These are phyloP conservation scores for Hepsetus odoe DNA, from an alignment of 2,113 vertebrate genomes.

Conservation along the genomic window DNA sequence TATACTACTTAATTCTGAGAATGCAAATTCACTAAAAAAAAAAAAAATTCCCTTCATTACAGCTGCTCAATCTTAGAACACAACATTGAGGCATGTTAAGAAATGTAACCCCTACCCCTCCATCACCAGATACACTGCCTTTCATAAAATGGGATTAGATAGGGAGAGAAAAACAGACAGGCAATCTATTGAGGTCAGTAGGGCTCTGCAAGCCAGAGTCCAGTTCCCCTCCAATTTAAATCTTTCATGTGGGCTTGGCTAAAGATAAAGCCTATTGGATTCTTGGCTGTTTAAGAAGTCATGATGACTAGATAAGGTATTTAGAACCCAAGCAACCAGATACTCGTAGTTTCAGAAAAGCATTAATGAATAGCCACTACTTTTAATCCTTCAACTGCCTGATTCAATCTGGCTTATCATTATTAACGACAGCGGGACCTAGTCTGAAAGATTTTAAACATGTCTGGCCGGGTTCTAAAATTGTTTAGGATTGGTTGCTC, in stretches of 20 bases:
- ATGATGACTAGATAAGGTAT: background rate
- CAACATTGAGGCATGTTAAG: background rate
- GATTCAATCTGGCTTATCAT: background rate
- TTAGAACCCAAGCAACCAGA: background rate
- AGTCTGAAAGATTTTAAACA: background rate
- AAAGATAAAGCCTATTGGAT: background rate
- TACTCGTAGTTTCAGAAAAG: background rate
- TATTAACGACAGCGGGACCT: background rate
- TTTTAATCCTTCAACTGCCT: background rate
- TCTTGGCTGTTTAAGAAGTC: constrained; percentile 16
- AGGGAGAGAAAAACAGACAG: constrained; percentile 29
- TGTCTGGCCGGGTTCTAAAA: background rate
- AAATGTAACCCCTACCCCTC: constrained; percentile 29
- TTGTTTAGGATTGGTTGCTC: background rate
- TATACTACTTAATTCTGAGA: too few species aligned
- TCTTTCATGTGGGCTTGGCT: background rate
- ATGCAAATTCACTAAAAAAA: too few species aligned
- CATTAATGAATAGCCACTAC: background rate
- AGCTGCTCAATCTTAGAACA: background rate
- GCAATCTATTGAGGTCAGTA: background rate
- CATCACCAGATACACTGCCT: constrained; percentile 47
- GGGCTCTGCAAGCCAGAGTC: background rate
- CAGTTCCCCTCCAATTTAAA: background rate
- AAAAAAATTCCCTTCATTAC: too few species aligned
- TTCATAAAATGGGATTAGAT: constrained; percentile 56